phyloP scores from a whole-genome alignment of 2,888 invertebrate genomes.

The Dynastes grantii region DNA sequence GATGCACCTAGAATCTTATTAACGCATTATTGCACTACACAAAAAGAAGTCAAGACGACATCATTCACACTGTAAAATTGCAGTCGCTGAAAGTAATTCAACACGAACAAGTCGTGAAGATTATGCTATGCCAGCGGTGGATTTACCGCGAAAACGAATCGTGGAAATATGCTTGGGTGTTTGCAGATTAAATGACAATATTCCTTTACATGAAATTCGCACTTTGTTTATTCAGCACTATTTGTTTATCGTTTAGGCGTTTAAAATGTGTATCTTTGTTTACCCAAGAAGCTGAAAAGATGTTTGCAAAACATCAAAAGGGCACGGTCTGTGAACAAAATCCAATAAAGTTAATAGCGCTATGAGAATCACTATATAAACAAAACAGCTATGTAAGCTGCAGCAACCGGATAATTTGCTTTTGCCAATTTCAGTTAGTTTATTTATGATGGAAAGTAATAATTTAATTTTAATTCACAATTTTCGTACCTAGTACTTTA shows the following conservation, averaged over 20 bases:
- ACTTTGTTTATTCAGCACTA: background rate
- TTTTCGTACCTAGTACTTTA: too few relatives aligned
- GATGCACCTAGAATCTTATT: background rate
- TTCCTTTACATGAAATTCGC: background rate
- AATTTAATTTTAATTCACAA: too few relatives aligned
- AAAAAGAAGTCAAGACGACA: background rate
- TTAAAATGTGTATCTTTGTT: background rate
- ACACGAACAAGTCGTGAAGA: background rate
- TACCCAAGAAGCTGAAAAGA: background rate
- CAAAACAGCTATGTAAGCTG: too few relatives aligned
- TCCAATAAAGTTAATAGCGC: background rate
- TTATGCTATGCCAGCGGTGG: background rate
- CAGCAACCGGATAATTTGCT: too few relatives aligned
- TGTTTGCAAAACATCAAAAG: background rate
- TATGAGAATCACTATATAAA: too few relatives aligned
- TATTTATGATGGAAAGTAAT: too few relatives aligned
- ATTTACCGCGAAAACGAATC: background rate
- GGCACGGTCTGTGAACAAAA: background rate
- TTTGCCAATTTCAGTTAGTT: too few relatives aligned
- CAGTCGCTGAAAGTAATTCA: background rate
- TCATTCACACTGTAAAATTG: background rate
- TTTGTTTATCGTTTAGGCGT: background rate
- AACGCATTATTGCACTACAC: background rate
- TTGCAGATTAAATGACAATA: slow-evolving; percentile 3
- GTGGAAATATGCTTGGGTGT: background rate